A percentile compares a stretch with the other conserved stretches of the same genome.
Conservation (phyloP, 1,140 invertebrate species). For the Lepidurus packardi region DNA sequence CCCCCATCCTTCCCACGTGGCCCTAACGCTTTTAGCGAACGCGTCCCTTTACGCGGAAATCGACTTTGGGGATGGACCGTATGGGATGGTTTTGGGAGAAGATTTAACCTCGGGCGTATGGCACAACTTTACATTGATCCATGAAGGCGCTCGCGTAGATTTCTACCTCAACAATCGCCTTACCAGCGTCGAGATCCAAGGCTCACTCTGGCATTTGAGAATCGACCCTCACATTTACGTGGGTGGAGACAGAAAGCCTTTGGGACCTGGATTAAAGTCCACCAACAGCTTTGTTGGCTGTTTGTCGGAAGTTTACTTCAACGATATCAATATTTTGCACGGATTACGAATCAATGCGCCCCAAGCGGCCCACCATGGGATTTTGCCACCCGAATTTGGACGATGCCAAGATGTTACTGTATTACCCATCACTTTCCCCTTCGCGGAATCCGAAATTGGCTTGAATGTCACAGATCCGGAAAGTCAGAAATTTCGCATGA, state of each 20-base stretch:
- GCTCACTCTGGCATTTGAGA: conserved; percentile 67
- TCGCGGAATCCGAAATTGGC: conserved; percentile 78
- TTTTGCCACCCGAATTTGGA: conserved; percentile 71
- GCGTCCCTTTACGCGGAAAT: conserved; percentile 70
- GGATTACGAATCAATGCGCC: conserved; percentile 59
- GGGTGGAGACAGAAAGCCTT: conserved; percentile 63
- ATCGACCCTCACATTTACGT: conserved; percentile 91
- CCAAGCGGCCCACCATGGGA: conserved; percentile 57
- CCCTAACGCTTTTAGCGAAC: conserved; percentile 66
- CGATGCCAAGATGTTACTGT: conserved; percentile 71
- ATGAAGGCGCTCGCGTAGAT: conserved; percentile 63
- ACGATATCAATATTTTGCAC: conserved; percentile 83
- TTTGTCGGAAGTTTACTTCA: conserved; percentile 85
- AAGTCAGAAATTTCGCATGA: conserved; percentile 59
- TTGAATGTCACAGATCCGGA: conserved; percentile 45
- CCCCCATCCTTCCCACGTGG: conserved; percentile 71
- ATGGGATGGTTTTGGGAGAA: conserved; percentile 51
- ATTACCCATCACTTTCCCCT: conserved; percentile 86
- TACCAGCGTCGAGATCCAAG: conserved; percentile 47
- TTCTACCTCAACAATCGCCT: conserved; percentile 62
- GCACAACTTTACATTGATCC: conserved; percentile 83
- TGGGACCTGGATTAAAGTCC: conserved; percentile 48
- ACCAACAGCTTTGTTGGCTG: conserved; percentile 66
- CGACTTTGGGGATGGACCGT: conserved; percentile 59
- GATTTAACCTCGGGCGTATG: conserved; percentile 67